Percentiles rank a stretch among this genome's conserved stretches.
phyloP scores from a whole-genome alignment of 2,888 invertebrate genomes.

The Protodeltote pygarga region DNA sequence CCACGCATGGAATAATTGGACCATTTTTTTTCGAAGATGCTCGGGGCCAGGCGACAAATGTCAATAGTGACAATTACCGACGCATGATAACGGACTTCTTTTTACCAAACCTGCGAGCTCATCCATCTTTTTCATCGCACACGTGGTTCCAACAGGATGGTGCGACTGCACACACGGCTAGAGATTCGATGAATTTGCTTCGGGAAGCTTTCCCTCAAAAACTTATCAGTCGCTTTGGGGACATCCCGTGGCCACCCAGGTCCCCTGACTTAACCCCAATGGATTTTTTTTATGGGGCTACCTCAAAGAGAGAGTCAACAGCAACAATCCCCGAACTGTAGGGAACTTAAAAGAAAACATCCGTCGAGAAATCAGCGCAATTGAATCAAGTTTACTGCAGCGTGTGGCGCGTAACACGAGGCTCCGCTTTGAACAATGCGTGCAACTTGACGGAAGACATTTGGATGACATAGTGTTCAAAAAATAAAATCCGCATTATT shows the following conservation, averaged over 20 bases:
- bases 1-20: slow-evolving; percentile 31
- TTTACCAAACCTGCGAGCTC: slow-evolving; percentile 35
- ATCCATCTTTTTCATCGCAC: slow-evolving; percentile 26
- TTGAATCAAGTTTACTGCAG: slow-evolving; percentile 40
- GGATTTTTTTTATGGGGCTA: slow-evolving; percentile 32
- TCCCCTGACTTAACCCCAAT: slow-evolving; percentile 31
- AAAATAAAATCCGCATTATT: slow-evolving; percentile 38
- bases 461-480: slow-evolving; percentile 36
- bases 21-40: slow-evolving; percentile 40
- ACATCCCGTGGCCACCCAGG: slow-evolving; percentile 35
- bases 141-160: slow-evolving; percentile 41
- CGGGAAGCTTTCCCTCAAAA: slow-evolving; percentile 28
- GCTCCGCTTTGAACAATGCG: slow-evolving; percentile 42
- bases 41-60: slow-evolving; percentile 27
- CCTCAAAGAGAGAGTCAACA: slow-evolving; percentile 23
- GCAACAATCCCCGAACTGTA: slow-evolving; percentile 14
- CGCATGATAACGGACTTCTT: slow-evolving; percentile 39
- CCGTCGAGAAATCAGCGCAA: slow-evolving; percentile 35
- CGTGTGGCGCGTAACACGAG: slow-evolving; percentile 40
- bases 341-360: slow-evolving; percentile 39
- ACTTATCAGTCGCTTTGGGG: slow-evolving; percentile 31
- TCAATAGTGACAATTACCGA: slow-evolving; percentile 30
- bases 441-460: slow-evolving; percentile 41
- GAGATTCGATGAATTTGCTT: slow-evolving; percentile 24
- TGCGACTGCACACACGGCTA: slow-evolving; percentile 20